Percentiles rank a stretch among this genome's conserved stretches.
These are phyloP conservation scores for Drosophila lacicola DNA, from an alignment of 2,888 invertebrate species.

Conservation along the genomic window DNA sequence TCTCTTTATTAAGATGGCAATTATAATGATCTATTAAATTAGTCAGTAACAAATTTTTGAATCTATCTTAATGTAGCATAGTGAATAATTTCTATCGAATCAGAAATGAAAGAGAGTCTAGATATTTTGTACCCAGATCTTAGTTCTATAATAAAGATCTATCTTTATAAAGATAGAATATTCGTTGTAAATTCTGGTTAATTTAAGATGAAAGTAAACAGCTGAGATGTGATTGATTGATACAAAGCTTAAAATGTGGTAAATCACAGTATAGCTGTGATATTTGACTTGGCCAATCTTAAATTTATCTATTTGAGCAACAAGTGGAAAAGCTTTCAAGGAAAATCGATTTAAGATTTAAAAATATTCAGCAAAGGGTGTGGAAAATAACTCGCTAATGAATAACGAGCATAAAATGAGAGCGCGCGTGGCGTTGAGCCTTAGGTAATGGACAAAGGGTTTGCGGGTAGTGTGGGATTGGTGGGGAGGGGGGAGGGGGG, in stretches of 20 bases:
- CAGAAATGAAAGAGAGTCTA: too few species aligned
- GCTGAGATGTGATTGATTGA: background rate
- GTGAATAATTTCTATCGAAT: too few species aligned
- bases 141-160: too few species aligned
- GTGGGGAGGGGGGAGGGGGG: background rate
- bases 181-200: too few species aligned
- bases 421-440: conserved; percentile 59
- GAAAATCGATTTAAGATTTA: conserved; percentile 76
- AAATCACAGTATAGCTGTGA: too few species aligned
- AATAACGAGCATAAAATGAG: conserved; percentile 76
- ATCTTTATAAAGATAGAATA: too few species aligned
- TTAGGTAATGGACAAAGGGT: conserved; percentile 1
- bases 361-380: conserved; percentile 69
- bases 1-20: too few species aligned
- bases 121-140: too few species aligned
- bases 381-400: conserved; percentile 79
- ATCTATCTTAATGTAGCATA: too few species aligned
- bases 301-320: conserved; percentile 19
- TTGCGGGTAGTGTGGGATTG: background rate
- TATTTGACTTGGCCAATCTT: background rate
- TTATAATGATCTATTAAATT: too few species aligned
- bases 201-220: background rate
- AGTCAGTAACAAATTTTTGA: too few species aligned
- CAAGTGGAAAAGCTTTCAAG: conserved; percentile 39
- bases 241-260: too few species aligned